Evolutionary conservation across 1,140 invertebrate genomes (phyloP).

Genomic region (Meloidogyne exigua): DNA sequence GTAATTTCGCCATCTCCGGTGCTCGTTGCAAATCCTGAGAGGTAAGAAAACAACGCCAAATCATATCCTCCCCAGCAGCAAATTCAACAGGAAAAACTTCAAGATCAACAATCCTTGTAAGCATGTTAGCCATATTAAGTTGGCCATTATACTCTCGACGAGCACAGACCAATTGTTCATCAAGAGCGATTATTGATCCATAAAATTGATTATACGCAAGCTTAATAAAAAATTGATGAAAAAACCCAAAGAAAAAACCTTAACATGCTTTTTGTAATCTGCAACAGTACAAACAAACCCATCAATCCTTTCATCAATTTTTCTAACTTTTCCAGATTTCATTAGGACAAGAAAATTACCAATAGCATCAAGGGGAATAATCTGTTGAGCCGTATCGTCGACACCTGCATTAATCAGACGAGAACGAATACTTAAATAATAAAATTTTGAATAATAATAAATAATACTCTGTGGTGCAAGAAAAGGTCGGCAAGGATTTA

Average conservation of each 20-base stretch:
- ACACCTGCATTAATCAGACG: not conserved
- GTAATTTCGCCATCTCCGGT: not conserved
- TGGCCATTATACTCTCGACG: slow-evolving; percentile 27
- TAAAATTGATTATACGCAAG: slow-evolving; percentile 10
- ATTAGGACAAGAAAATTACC: not conserved
- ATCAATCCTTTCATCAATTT: not conserved
- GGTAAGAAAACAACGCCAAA: slow-evolving; percentile 8
- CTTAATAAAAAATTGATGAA: not conserved
- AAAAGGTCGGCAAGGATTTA: not conserved
- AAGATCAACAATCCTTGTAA: not conserved
- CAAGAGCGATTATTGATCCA: slow-evolving; percentile 10
- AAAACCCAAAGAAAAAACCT: not conserved
- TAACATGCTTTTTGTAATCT: not conserved
- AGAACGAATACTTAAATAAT: not conserved
- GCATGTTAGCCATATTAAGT: slow-evolving; percentile 18
- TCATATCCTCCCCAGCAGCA: slow-evolving; percentile 1
- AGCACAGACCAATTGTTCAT: slow-evolving; percentile 21
- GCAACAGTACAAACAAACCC: not conserved
- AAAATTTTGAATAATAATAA: not conserved
- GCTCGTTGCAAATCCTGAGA: not conserved
- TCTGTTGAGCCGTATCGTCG: not conserved
- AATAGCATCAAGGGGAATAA: not conserved
- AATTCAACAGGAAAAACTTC: slow-evolving; percentile 16
- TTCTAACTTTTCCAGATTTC: not conserved
- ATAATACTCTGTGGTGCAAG: not conserved